Evolutionary conservation across 2,888 invertebrate species (phyloP).

Genomic region (Choreutis nemorana): DNA sequence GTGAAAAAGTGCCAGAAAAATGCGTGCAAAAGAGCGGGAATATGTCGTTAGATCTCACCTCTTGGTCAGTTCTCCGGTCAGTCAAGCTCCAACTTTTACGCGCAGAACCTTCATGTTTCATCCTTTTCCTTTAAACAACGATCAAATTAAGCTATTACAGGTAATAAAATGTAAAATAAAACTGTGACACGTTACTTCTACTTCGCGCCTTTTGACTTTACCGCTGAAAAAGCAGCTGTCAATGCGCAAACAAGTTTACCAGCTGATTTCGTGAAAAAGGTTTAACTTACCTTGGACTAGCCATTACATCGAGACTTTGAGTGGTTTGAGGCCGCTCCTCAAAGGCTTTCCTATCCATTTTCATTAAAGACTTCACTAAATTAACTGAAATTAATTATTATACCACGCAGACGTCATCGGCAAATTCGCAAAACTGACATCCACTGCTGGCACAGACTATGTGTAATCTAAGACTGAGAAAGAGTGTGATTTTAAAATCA

Average conservation of each 20-base stretch:
- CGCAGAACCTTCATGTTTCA: constrained; percentile 30
- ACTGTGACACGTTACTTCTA: neutral
- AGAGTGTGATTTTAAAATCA: too few relatives aligned
- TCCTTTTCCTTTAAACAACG: constrained; percentile 37
- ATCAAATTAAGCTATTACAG: constrained; percentile 5
- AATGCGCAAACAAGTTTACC: constrained; percentile 17
- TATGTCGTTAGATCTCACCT: constrained; percentile 26
- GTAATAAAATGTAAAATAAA: constrained; percentile 1
- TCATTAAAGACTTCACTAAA: constrained; percentile 38
- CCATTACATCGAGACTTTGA: constrained; percentile 23
- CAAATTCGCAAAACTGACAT: too few relatives aligned
- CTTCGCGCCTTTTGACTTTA: constrained; percentile 56
- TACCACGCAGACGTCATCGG: constrained; percentile 5
- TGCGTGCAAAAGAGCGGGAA: constrained; percentile 36
- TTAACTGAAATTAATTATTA: constrained; percentile 3
- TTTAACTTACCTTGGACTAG: constrained; percentile 38
- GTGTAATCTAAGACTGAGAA: too few relatives aligned
- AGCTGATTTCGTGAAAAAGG: constrained; percentile 14
- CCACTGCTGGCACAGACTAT: too few relatives aligned
- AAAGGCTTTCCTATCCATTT: constrained; percentile 20
- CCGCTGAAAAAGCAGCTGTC: constrained; percentile 60
- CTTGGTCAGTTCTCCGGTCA: constrained; percentile 48
- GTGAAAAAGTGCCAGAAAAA: constrained; percentile 35
- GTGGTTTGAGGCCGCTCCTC: constrained; percentile 27
- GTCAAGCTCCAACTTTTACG: constrained; percentile 57